Percentiles rank a stretch among this genome's conserved stretches.
These are phyloP conservation scores for Microtus pennsylvanicus DNA, from an alignment of 2,113 vertebrate species.

Conservation along the genomic window DNA sequence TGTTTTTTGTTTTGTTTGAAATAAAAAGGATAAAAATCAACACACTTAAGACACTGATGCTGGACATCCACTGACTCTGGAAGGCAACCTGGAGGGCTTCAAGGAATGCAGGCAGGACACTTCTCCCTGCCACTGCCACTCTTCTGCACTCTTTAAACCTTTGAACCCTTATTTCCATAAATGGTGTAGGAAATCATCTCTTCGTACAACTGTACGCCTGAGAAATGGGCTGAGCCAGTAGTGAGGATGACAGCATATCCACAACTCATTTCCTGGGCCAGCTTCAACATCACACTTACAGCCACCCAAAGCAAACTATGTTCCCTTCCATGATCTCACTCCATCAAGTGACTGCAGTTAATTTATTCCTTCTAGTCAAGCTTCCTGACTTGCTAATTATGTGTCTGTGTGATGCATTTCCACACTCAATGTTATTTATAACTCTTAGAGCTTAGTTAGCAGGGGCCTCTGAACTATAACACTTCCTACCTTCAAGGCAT, in stretches of 20 bases:
- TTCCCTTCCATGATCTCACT: constrained; percentile 57
- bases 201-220: neutral
- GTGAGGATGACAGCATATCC: neutral
- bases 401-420: constrained; percentile 9
- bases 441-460: constrained; percentile 31
- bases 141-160: constrained; percentile 7
- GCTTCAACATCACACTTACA: constrained; percentile 31
- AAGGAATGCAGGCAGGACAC: neutral
- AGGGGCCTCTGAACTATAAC: neutral
- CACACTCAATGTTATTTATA: constrained; percentile 53
- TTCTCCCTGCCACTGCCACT: neutral
- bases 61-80: neutral
- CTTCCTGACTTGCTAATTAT: constrained; percentile 50
- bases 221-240: neutral
- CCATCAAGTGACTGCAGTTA: constrained; percentile 45
- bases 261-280: constrained; percentile 49
- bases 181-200: neutral
- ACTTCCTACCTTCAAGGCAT: neutral
- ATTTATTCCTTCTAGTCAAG: constrained; percentile 66
- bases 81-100: neutral
- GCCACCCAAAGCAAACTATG: constrained; percentile 14
- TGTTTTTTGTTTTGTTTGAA: neutral
- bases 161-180: neutral
- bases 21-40: neutral
- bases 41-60: neutral